phyloP scores from a whole-genome alignment of 2,888 invertebrate genomes.

The Noctuana brunneofusca region DNA sequence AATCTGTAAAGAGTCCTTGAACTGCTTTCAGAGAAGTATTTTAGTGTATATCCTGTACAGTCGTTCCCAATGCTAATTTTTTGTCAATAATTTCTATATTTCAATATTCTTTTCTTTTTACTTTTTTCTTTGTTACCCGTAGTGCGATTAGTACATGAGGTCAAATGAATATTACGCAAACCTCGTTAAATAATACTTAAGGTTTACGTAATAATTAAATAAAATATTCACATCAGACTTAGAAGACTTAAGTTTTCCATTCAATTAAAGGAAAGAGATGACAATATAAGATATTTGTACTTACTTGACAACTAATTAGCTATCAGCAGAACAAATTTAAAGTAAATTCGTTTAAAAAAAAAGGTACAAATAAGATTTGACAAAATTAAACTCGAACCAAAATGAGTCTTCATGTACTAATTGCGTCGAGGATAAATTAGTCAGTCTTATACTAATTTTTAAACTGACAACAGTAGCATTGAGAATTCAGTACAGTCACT shows the following conservation, averaged over 20 bases:
- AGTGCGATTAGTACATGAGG: not conserved
- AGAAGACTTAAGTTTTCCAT: too few relatives aligned
- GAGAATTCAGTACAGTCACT: slow-evolving; percentile 29
- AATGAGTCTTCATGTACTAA: slow-evolving; percentile 4
- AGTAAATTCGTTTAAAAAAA: not conserved
- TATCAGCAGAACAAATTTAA: not conserved
- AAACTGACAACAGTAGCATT: slow-evolving; percentile 1
- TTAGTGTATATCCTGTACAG: slow-evolving; percentile 33
- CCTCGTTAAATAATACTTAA: too few relatives aligned
- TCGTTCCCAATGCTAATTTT: slow-evolving; percentile 31
- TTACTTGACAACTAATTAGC: not conserved
- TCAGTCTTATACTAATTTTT: not conserved
- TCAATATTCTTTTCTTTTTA: too few relatives aligned
- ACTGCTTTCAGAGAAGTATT: slow-evolving; percentile 38
- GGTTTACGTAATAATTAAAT: too few relatives aligned
- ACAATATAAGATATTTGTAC: too few relatives aligned
- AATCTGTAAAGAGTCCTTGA: slow-evolving; percentile 60
- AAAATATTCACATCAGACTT: too few relatives aligned
- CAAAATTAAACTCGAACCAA: not conserved
- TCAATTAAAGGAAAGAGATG: too few relatives aligned
- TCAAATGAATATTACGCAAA: not conserved
- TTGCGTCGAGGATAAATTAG: not conserved
- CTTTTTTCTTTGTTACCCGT: not conserved
- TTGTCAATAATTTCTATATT: too few relatives aligned
- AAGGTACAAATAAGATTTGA: not conserved